Evolutionary conservation across 2,797 vertebrate genomes (phyloP).

Genomic region (Sebastes vulpes): DNA sequence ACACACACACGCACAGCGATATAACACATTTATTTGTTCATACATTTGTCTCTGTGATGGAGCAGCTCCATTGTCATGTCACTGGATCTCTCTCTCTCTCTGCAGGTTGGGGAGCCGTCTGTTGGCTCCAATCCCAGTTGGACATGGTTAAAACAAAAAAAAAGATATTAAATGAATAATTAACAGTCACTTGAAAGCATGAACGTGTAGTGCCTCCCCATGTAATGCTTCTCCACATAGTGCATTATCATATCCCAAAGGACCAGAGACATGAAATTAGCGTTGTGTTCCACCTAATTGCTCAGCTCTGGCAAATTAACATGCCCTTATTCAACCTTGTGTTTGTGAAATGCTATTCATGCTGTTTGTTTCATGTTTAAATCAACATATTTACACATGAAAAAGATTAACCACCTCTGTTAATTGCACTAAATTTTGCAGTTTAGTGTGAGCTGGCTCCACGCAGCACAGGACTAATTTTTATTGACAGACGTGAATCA

Average conservation of each 20-base stretch:
- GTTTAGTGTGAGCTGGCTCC: slow-evolving; percentile 13
- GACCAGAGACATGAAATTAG: slow-evolving; percentile 77
- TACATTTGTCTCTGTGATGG: slow-evolving; percentile 12
- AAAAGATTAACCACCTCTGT: slow-evolving; percentile 74
- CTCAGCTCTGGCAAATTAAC: slow-evolving; percentile 80
- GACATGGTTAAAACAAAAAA: slow-evolving; percentile 47
- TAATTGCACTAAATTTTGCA: slow-evolving; percentile 66
- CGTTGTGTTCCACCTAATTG: slow-evolving; percentile 84
- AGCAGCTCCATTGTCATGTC: slow-evolving; percentile 15
- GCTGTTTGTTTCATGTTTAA: slow-evolving; percentile 82
- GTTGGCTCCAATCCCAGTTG: slow-evolving; percentile 56
- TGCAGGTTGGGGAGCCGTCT: slow-evolving; percentile 7
- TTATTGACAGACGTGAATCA: slow-evolving; percentile 46
- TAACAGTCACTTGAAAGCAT: slow-evolving; percentile 80
- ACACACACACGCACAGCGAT: background rate
- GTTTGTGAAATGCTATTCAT: slow-evolving; percentile 68
- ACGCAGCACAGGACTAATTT: background rate
- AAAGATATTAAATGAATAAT: slow-evolving; percentile 71
- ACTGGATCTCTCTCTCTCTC: slow-evolving; percentile 9
- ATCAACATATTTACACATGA: slow-evolving; percentile 80
- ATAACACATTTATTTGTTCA: background rate
- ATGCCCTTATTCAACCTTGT: slow-evolving; percentile 79
- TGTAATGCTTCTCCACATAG: slow-evolving; percentile 41
- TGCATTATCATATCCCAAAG: slow-evolving; percentile 79
- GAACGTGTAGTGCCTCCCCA: slow-evolving; percentile 39